Evolutionary conservation across 2,888 invertebrate species (phyloP), one percentile per base, ranked within the genome.

Genomic region (Zaprionus obscuricornis): DNA sequence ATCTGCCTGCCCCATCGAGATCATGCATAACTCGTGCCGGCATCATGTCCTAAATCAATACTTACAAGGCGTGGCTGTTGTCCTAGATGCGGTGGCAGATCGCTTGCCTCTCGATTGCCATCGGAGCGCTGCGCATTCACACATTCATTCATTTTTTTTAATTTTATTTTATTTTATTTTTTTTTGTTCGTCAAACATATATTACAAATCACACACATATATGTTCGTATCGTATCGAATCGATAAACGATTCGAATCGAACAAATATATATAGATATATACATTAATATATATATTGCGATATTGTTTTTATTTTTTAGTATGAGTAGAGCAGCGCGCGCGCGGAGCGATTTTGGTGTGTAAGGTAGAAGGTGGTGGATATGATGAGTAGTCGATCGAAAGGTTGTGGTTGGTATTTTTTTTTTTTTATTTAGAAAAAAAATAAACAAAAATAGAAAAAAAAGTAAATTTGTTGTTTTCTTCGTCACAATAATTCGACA

Each of bases 41-140:
- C 49, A 39, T 63, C 71, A 47, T 60, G 58, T 62, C 60, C 59
- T 39, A 73, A 31, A 51, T 66, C 59, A 34, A 78, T 88, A 88
- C 88, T 88, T 88, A 88, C 88, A 72, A 83, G 77, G 60, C 78
- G 77, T 73, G 73, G 78, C 51, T 73, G 59, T 50, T 87, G 86
- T 70, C 86, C 84, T 77, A 82, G 74, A 63, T 81, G 83, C 66
- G 86, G 81, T 77, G 88, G 85, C 76, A 77, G 70, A 74, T 86
- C 88, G 73, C 73, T 81, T 75, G 87, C 87, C 56, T 88, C 88
- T 79, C 85, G 82, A 85, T 77, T 82, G 76, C 81, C 88, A 77
- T 87, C 87, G 68, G 77, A 74, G 69, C 88, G 87, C 88, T 88
- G 71, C 51, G 59, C 69, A 46, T 50, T 33, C 46, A 66, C 43